Base-by-base conservation (phyloP, 2,888 invertebrate genomes). In the Caradrina clavipalpis region DNA sequence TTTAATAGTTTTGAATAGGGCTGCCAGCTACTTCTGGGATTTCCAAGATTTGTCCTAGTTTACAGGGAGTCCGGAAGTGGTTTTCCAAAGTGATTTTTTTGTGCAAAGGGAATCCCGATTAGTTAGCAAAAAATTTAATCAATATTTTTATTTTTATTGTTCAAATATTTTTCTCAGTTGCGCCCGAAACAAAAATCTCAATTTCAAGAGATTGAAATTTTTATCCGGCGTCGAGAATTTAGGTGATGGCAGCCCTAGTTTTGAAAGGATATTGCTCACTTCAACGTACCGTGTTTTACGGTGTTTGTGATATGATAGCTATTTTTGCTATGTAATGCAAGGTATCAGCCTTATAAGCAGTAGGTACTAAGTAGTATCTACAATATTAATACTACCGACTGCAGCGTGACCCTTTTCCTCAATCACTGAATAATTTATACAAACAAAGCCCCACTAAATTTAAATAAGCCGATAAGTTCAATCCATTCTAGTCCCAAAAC, bases 391-490 rank as follows among this genome's bases (percentile, higher is more conserved):
- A 11, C 22, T 62, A 64, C 39, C 51, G 50, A 59, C 19, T 60
- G 53, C 15, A 55, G 55, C 69, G 63, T 77, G 69, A 78, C 26
- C 66, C 69, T 67, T 71, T 22, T 49, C 53, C 59, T 57, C 22
- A 69, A 56, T 53, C 13, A 61, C 15, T 59, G 47, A 69, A 66
- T 67, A 70, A 59, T n/a, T n/a, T 73, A 22, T n/a, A 64, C 45
- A 42, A 31, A 45, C 13, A 66, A 54, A 49, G 11, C 26, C 49
- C 21, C 57, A 19, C 17, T 26, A 26, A 70, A 62, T 11, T 19
- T 35, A 72, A 53, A 59, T 54, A n/a, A n/a, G 42, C 53, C 17
- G 49, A 66, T 73, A 73, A 71, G 71, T 58, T 71, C n/a, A 53
- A 58, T 22, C 21, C 11, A 68, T 66, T 59, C 50, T 49, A 58